These are phyloP conservation scores for Alloscopus bannaensis DNA, from an alignment of 2,888 invertebrate species.

Conservation along the genomic window DNA sequence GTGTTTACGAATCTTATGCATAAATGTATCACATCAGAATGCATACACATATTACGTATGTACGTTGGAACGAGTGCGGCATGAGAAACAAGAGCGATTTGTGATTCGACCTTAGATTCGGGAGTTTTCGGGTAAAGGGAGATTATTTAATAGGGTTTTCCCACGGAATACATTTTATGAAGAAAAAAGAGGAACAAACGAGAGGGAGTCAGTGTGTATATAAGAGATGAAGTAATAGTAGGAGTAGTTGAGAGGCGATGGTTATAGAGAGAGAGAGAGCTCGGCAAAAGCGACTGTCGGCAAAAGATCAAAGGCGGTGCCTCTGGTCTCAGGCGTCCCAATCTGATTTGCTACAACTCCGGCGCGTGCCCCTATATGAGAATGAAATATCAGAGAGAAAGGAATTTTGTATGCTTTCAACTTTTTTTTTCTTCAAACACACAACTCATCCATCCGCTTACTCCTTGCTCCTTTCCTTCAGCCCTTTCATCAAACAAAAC, in stretches of 20 bases:
- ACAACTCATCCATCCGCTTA: conserved; percentile 50
- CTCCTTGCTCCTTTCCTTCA: conserved; percentile 43
- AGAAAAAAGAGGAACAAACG: conserved; percentile 46
- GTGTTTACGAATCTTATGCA: conserved; percentile 18
- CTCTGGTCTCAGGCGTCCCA: conserved; percentile 71
- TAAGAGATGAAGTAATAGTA: conserved; percentile 15
- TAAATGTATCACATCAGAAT: conserved; percentile 9
- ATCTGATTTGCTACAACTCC: conserved; percentile 74
- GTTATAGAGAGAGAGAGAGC: conserved; percentile 41
- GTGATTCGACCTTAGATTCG: conserved; percentile 73
- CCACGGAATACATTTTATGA: conserved; percentile 55
- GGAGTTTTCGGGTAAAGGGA: conserved; percentile 67
- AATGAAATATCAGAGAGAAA: conserved; percentile 66
- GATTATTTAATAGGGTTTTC: conserved; percentile 73
- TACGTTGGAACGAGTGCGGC: too few species aligned
- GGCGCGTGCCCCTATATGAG: conserved; percentile 73
- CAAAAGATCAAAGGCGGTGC: conserved; percentile 74
- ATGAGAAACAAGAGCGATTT: conserved; percentile 69
- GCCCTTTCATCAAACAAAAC: conserved; percentile 51
- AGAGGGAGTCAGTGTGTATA: conserved; percentile 13
- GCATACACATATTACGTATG: too few species aligned
- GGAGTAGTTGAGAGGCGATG: too few species aligned
- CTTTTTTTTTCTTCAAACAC: conserved; percentile 53
- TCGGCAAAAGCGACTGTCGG: conserved; percentile 72
- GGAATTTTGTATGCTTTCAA: conserved; percentile 53